Conservation (phyloP, 2,113 vertebrate species). For the Odocoileus virginianus region DNA sequence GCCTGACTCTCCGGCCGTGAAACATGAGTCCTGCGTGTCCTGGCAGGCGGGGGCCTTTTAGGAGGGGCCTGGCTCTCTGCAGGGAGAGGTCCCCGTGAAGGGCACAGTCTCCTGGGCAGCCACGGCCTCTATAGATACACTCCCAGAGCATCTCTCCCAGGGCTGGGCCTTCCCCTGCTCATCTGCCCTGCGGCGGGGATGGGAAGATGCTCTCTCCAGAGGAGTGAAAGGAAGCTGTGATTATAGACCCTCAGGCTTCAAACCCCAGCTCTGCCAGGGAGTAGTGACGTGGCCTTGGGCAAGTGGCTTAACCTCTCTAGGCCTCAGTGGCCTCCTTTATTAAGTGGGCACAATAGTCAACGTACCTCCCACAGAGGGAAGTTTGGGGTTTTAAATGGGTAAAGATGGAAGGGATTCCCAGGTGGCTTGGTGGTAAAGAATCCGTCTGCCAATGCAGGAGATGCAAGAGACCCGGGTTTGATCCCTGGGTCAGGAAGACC, state of each 20-base stretch:
- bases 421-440: background rate
- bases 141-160: background rate
- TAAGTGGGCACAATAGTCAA: background rate
- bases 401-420: background rate
- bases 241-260: background rate
- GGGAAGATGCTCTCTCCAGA: background rate
- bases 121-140: background rate
- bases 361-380: background rate
- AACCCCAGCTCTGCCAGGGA: background rate
- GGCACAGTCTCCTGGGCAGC: background rate
- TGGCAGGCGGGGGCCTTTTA: background rate
- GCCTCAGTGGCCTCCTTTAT: background rate
- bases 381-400: background rate
- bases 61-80: background rate
- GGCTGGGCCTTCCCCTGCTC: too few relatives aligned
- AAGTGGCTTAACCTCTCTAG: background rate
- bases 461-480: background rate
- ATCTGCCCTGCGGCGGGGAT: background rate
- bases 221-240: background rate
- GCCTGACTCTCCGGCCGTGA: background rate
- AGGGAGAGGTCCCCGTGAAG: background rate
- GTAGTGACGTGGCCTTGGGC: background rate
- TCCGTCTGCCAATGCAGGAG: background rate
- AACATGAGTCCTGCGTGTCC: rapidly evolving
- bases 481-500: background rate